Evolutionary conservation across 2,113 vertebrate genomes (phyloP).

Genomic region (Chiloscyllium plagiosum): DNA sequence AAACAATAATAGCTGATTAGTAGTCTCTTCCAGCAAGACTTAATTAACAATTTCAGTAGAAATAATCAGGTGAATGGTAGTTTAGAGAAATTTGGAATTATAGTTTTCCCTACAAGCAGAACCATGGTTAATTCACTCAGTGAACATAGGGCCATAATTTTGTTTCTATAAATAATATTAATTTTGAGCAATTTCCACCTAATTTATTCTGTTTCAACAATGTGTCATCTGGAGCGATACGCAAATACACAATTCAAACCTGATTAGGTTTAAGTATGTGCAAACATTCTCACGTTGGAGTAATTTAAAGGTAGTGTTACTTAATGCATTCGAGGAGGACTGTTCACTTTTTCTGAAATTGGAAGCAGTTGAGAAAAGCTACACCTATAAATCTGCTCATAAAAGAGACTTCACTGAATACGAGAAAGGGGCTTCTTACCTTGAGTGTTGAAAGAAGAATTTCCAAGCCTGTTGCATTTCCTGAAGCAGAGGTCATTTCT

Average conservation of each 20-base stretch:
- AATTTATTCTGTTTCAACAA: neutral
- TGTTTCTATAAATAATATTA: neutral
- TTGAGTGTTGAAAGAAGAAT: conserved; percentile 77
- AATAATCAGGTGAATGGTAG: neutral
- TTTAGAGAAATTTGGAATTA: neutral
- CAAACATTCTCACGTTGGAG: neutral
- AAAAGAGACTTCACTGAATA: neutral
- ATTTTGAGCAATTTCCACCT: neutral
- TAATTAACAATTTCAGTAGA: neutral
- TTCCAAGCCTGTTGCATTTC: conserved; percentile 72
- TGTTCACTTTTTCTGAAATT: neutral
- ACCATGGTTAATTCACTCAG: neutral
- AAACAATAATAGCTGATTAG: neutral
- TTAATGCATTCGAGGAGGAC: neutral
- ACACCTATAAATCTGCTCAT: neutral
- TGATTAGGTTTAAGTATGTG: neutral
- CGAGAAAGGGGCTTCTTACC: conserved; percentile 59
- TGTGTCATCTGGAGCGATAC: too few relatives aligned
- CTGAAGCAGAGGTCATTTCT: conserved; percentile 60
- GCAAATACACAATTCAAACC: neutral
- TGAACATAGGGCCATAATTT: neutral
- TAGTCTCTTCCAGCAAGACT: neutral
- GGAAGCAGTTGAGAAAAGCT: neutral
- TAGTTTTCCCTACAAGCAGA: neutral
- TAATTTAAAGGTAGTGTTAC: neutral